These are phyloP conservation scores for Pagrus major DNA, from an alignment of 2,113 vertebrate species.

Conservation along the genomic window DNA sequence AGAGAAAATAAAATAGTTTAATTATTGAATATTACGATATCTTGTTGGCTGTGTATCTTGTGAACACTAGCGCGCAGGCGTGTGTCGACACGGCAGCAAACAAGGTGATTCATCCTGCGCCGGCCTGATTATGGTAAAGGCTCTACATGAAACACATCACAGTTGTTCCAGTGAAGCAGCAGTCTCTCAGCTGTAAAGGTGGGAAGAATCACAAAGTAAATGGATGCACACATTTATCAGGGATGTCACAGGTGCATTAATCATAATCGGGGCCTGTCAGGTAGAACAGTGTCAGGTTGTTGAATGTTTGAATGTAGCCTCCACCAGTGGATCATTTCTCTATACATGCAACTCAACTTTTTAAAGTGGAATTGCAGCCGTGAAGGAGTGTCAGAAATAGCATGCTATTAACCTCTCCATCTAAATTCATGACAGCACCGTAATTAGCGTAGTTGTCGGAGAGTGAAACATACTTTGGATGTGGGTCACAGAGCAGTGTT, in stretches of 20 bases:
- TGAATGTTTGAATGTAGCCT: conserved; percentile 29
- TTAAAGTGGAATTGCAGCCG: conserved; percentile 45
- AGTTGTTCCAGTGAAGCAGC: background rate
- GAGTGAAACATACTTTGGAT: conserved; percentile 72
- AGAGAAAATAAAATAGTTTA: conserved; percentile 4
- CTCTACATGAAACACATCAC: conserved; percentile 6
- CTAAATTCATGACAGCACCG: conserved; percentile 64
- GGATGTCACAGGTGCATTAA: conserved; percentile 14
- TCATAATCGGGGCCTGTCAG: conserved; percentile 27
- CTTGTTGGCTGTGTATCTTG: background rate
- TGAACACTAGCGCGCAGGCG: background rate
- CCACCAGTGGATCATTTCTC: conserved; percentile 8
- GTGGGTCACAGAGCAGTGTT: conserved; percentile 70
- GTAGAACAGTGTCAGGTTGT: conserved; percentile 16
- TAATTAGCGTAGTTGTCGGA: conserved; percentile 79
- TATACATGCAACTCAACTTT: conserved; percentile 30
- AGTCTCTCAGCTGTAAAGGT: background rate
- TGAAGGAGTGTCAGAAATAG: conserved; percentile 72
- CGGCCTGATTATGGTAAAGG: background rate
- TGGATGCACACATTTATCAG: conserved; percentile 9
- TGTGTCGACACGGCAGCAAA: background rate
- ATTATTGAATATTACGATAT: conserved; percentile 5
- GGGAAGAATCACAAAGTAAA: background rate
- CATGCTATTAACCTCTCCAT: conserved; percentile 76
- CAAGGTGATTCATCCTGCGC: background rate